Evolutionary conservation across 2,888 invertebrate genomes (phyloP), one percentile per base, ranked within the genome.

Genomic region (Drosophila peninsularis): DNA sequence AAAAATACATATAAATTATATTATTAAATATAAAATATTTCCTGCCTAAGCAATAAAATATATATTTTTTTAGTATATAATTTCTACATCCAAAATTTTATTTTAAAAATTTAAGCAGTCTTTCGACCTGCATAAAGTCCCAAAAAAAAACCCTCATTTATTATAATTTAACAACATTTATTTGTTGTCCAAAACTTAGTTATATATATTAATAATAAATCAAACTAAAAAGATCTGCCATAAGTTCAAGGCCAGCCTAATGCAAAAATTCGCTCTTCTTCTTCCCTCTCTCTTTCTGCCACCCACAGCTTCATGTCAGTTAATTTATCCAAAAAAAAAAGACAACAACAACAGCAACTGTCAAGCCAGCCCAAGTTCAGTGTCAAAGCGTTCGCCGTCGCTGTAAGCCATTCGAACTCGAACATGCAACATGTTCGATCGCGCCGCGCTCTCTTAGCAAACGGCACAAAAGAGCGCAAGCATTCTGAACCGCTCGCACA

Each of bases 281-380:
- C 32, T 9, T 14, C 6, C 17, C 34, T 14, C 10, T 27, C n/a
- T 32, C 27, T 17, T 7, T 27, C 3, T 19, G 3, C 42, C 32
- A 13, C 21, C 32, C 37, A 24, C 36, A 52, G 47, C 32, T 34
- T 9, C 42, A 45, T 47, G 42, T 32, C 61, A 60, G 32, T 49
- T 60, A 57, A 56, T 57, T 63, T 58, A 54, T 39, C 36, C 44
- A 45, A 39, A 34, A 54, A 10, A 39, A 1, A 30, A 1, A 11
- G 2, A 19, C 21, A 27, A 39, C 17, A 24, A 24, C 34, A 53
- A 54, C 32, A 44, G n/a, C 30, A 36, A 17, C 54, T 39, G 45
- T 53, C 36, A 56, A 45, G 56, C 19, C 54, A 55, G 49, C 58
- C 10, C 88, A 83, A 83, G 82, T 83, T 83, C 82, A 83, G 65